Percentiles rank a stretch among this genome's conserved stretches.
These are phyloP conservation scores for Nomada fucata DNA, from an alignment of 2,888 invertebrate species.

Conservation along the genomic window DNA sequence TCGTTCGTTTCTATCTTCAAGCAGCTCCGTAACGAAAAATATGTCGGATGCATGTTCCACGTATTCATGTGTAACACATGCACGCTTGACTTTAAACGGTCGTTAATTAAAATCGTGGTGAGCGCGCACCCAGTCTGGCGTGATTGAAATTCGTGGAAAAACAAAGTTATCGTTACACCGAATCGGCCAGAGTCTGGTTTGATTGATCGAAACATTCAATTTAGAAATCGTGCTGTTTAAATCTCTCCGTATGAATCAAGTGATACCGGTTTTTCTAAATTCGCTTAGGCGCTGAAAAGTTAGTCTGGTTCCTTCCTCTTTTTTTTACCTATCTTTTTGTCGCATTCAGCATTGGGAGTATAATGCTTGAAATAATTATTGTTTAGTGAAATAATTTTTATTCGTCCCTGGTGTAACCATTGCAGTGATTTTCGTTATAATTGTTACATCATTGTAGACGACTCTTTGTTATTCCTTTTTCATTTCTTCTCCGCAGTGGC, in stretches of 20 bases:
- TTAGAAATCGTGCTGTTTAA: conserved; percentile 58
- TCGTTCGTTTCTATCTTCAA: not conserved
- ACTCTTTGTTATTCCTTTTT: not conserved
- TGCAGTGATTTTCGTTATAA: not conserved
- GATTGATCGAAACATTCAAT: conserved; percentile 31
- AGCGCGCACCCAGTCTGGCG: no score
- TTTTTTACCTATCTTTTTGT: not conserved
- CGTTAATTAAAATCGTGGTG: conserved; percentile 30
- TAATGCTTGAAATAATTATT: no score
- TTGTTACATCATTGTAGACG: not conserved
- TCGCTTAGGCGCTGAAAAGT: conserved; percentile 30
- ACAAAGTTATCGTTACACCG: not conserved
- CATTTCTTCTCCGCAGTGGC: no score
- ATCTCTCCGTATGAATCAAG: conserved; percentile 34
- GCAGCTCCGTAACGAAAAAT: conserved; percentile 1
- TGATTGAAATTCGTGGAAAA: conserved; percentile 23
- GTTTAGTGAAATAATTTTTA: no score
- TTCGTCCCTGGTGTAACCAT: no score
- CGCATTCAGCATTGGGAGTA: no score
- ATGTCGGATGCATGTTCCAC: not conserved
- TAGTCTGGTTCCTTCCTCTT: conserved; percentile 10
- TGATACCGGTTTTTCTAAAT: conserved; percentile 23
- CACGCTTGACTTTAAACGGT: not conserved
- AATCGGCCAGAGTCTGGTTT: not conserved
- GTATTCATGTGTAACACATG: not conserved